Conservation (phyloP, 2,888 invertebrate species). For the Hyles lineata region DNA sequence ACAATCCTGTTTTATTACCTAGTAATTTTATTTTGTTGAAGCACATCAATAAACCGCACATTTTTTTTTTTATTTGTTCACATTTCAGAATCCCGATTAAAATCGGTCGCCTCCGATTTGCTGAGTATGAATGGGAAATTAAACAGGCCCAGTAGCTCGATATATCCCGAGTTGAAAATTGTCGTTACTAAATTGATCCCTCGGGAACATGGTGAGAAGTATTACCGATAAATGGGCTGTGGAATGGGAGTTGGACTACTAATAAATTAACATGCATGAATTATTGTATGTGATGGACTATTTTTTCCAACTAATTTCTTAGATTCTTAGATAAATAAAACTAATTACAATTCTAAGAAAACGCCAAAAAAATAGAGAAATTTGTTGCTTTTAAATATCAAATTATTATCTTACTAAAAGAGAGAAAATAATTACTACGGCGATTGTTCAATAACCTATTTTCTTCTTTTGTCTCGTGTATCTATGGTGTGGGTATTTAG, state of each 20-base stretch:
- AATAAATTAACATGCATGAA: neutral
- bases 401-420: no score
- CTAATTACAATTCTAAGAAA: no score
- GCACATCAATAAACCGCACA: no score
- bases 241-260: neutral
- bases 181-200: constrained; percentile 79
- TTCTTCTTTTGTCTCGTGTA: no score
- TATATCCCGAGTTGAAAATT: constrained; percentile 77
- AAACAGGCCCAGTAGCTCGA: constrained; percentile 53
- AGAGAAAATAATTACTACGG: no score
- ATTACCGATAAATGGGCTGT: neutral
- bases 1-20: no score
- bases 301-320: neutral
- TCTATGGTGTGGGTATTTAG: no score
- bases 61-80: constrained; percentile 46
- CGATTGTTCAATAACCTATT: no score
- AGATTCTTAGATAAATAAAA: no score
- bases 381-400: no score
- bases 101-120: constrained; percentile 52
- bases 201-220: constrained; percentile 70
- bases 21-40: no score
- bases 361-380: no score
- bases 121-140: constrained; percentile 50
- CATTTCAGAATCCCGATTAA: constrained; percentile 69
- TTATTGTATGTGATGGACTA: neutral